Percentiles rank a stretch among this genome's conserved stretches.
These are phyloP conservation scores for Platycercus adscitus DNA, from an alignment of 2,113 vertebrate species.

Conservation along the genomic window DNA sequence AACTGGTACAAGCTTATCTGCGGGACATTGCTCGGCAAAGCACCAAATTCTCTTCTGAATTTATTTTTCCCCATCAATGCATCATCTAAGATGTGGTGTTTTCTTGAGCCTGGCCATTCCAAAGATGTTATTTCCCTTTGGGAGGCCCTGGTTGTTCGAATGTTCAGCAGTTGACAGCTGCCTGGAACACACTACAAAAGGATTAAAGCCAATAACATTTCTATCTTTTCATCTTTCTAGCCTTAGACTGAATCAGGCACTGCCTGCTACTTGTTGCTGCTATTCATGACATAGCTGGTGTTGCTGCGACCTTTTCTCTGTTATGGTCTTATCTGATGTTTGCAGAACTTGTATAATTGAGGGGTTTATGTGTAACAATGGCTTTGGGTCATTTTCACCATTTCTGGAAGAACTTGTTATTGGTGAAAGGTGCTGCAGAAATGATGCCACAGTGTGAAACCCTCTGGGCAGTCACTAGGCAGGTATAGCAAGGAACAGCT, in stretches of 20 bases:
- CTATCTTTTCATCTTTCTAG: slow-evolving; percentile 71
- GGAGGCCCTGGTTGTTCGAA: slow-evolving; percentile 62
- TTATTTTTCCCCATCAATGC: slow-evolving; percentile 66
- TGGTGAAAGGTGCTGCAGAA: slow-evolving; percentile 9
- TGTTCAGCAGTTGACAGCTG: slow-evolving; percentile 71
- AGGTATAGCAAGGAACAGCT: background rate
- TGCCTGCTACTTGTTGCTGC: slow-evolving; percentile 74
- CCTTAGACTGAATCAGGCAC: slow-evolving; percentile 61
- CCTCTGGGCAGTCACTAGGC: background rate
- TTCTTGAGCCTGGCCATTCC: slow-evolving; percentile 66
- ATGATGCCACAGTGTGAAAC: background rate
- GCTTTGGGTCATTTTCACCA: slow-evolving; percentile 37
- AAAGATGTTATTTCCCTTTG: slow-evolving; percentile 74
- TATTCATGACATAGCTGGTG: slow-evolving; percentile 66
- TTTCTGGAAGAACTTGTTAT: slow-evolving; percentile 3
- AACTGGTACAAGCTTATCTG: slow-evolving; percentile 66
- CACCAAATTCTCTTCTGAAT: slow-evolving; percentile 57
- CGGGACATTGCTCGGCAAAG: slow-evolving; percentile 63
- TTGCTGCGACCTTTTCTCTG: slow-evolving; percentile 65
- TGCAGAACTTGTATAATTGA: slow-evolving; percentile 45
- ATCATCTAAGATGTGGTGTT: slow-evolving; percentile 71
- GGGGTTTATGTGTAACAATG: background rate
- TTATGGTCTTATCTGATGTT: slow-evolving; percentile 57
- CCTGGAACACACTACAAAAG: slow-evolving; percentile 64
- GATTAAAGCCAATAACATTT: slow-evolving; percentile 68